Conservation (phyloP, 2,888 invertebrate genomes). For the Elgonia sp. region DNA sequence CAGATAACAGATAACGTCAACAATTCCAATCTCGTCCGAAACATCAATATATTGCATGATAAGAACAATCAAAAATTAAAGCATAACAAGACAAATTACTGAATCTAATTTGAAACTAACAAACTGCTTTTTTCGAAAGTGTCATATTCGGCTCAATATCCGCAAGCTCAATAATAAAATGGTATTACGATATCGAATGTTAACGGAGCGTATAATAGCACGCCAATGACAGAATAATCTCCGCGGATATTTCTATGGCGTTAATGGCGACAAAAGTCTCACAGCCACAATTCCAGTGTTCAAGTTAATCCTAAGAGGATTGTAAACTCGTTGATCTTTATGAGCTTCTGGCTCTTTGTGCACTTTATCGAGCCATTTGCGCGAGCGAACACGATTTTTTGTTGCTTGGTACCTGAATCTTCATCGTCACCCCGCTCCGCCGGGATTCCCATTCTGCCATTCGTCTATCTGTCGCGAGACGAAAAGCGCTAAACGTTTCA, state of each 20-base stretch:
- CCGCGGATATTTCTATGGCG: conserved; percentile 50
- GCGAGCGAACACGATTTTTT: conserved; percentile 55
- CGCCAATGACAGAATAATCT: conserved; percentile 53
- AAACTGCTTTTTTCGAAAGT: not conserved
- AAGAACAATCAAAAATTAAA: no score
- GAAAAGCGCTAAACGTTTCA: conserved; percentile 62
- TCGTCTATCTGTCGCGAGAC: conserved; percentile 52
- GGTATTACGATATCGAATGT: conserved; percentile 30
- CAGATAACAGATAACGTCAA: no score
- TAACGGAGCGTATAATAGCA: conserved; percentile 45
- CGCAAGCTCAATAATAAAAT: conserved; percentile 37
- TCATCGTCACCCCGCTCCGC: not conserved
- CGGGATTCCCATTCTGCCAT: conserved; percentile 8
- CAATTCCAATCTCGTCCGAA: no score
- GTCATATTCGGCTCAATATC: conserved; percentile 9
- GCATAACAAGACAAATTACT: not conserved
- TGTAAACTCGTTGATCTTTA: conserved; percentile 73
- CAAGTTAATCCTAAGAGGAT: conserved; percentile 72
- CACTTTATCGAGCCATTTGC: conserved; percentile 67
- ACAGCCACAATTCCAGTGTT: conserved; percentile 57
- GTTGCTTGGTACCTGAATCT: conserved; percentile 47
- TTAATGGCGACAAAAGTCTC: conserved; percentile 65
- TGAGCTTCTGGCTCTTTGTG: conserved; percentile 63
- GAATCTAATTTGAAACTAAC: not conserved
- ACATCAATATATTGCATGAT: no score